Evolutionary conservation across 2,888 invertebrate species (phyloP).

Genomic region (Polymixis lichenea): DNA sequence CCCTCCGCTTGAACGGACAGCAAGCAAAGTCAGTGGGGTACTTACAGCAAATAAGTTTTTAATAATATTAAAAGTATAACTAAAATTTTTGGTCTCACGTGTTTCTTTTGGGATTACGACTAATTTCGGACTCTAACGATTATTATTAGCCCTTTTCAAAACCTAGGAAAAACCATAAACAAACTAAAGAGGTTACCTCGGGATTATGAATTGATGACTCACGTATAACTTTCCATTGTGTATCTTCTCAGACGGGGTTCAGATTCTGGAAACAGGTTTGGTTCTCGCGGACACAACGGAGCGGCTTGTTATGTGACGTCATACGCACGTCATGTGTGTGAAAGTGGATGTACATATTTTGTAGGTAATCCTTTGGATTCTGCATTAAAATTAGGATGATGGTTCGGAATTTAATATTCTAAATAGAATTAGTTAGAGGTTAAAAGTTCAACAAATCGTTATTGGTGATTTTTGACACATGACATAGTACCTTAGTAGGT

Average conservation of each 20-base stretch:
- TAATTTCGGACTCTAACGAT: neutral
- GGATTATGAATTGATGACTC: neutral
- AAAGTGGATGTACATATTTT: neutral
- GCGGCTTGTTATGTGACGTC: conserved; percentile 15
- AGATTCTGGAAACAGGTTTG: conserved; percentile 45
- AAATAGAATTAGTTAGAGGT: neutral
- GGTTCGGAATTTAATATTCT: neutral
- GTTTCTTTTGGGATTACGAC: conserved; percentile 1
- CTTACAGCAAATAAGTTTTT: neutral
- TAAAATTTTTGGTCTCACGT: neutral
- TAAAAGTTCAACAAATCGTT: no score
- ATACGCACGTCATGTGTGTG: neutral
- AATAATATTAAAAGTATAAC: neutral
- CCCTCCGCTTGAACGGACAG: neutral
- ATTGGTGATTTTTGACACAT: neutral
- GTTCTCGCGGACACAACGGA: conserved; percentile 6
- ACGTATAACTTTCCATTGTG: conserved; percentile 23
- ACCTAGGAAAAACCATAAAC: conserved; percentile 10
- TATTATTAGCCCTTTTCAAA: neutral
- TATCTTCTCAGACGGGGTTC: conserved; percentile 6
- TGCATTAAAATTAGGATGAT: neutral
- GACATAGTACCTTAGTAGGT: neutral
- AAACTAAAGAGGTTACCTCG: conserved; percentile 7
- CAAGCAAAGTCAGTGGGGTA: neutral
- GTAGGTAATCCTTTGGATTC: conserved; percentile 7